Conservation (phyloP, 2,113 vertebrate species). For the Coregonus clupeaformis region DNA sequence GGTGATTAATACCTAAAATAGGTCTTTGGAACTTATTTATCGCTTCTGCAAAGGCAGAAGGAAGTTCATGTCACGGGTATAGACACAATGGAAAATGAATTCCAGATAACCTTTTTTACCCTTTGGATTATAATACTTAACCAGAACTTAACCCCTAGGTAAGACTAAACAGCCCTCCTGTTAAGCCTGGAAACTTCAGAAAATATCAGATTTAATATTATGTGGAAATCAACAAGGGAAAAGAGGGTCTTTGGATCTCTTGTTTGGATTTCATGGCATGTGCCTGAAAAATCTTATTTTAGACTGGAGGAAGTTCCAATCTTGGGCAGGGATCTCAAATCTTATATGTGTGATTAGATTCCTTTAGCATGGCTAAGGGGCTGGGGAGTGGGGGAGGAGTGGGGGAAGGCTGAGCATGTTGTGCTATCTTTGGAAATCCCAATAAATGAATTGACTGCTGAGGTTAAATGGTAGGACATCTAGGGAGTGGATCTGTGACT, state of each 20-base stretch:
- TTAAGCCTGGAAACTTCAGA: constrained; percentile 49
- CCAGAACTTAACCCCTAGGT: constrained; percentile 54
- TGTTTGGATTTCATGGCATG: too few relatives aligned
- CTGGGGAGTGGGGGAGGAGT: constrained; percentile 38
- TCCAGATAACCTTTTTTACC: neutral
- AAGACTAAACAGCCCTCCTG: constrained; percentile 35
- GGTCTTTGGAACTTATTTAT: neutral
- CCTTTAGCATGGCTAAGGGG: constrained; percentile 37
- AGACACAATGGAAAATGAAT: neutral
- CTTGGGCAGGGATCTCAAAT: constrained; percentile 47
- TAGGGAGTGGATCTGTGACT: constrained; percentile 37
- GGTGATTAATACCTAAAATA: neutral
- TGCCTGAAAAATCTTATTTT: too few relatives aligned
- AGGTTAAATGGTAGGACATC: constrained; percentile 53
- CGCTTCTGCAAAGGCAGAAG: neutral
- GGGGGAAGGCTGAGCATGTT: constrained; percentile 28
- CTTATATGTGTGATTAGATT: constrained; percentile 61
- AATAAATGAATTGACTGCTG: constrained; percentile 53
- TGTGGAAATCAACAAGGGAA: constrained; percentile 59
- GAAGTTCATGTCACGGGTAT: neutral
- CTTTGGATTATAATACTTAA: constrained; percentile 25
- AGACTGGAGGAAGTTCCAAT: constrained; percentile 54
- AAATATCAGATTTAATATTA: constrained; percentile 42
- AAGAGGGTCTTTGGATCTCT: too few relatives aligned
- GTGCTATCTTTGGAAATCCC: constrained; percentile 39